phyloP scores from a whole-genome alignment of 2,797 vertebrate genomes.

The Sebastes oblongus region DNA sequence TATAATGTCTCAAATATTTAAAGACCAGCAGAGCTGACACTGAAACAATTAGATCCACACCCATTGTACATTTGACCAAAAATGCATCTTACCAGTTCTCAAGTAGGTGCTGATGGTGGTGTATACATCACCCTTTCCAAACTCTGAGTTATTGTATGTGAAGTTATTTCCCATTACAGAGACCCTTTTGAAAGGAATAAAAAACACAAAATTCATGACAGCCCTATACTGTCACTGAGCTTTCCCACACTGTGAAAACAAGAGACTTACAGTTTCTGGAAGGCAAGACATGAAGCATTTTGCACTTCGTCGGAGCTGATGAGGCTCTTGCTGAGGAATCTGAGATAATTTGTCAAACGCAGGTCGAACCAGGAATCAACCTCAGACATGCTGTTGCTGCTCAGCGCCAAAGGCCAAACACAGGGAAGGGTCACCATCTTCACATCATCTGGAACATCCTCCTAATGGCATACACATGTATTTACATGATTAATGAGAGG shows the following conservation, averaged over 20 bases:
- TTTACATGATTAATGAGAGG: background rate
- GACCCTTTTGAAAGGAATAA: conserved; percentile 53
- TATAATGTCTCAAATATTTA: background rate
- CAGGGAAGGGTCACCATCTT: conserved; percentile 65
- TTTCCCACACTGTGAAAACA: background rate
- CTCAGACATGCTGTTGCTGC: conserved; percentile 48
- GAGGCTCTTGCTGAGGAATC: conserved; percentile 69
- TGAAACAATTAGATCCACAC: background rate
- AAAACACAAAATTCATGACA: background rate
- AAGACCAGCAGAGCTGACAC: background rate
- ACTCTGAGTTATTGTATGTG: conserved; percentile 62
- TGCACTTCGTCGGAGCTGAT: conserved; percentile 55
- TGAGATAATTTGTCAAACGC: conserved; percentile 58
- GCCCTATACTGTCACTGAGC: background rate
- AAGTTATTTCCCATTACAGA: conserved; percentile 68
- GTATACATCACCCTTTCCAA: conserved; percentile 66
- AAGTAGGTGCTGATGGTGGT: conserved; percentile 69
- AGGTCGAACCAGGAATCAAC: conserved; percentile 66
- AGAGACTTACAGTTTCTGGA: conserved; percentile 70
- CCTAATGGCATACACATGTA: conserved; percentile 35
- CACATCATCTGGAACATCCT: conserved; percentile 59
- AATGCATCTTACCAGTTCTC: conserved; percentile 42
- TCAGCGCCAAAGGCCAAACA: conserved; percentile 71
- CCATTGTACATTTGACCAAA: background rate
- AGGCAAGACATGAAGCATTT: conserved; percentile 65